phyloP scores from a whole-genome alignment of 2,888 invertebrate genomes.

The Lasioglossum figueresi region DNA sequence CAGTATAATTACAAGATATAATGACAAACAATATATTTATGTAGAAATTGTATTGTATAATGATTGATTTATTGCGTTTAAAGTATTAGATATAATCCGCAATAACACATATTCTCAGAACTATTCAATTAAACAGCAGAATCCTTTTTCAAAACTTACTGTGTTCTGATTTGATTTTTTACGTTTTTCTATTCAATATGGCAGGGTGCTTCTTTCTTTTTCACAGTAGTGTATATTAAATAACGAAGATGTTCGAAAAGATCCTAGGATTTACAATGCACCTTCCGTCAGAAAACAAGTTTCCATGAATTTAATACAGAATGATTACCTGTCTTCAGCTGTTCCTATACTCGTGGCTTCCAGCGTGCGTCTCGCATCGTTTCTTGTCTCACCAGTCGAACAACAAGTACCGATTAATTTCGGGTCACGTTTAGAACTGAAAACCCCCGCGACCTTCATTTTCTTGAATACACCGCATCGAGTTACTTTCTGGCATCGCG shows the following conservation, averaged over 20 bases:
- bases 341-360: background rate
- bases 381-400: background rate
- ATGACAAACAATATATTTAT: no score
- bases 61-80: no score
- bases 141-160: no score
- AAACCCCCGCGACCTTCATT: background rate
- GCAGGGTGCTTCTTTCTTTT: no score
- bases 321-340: background rate
- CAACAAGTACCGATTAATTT: background rate
- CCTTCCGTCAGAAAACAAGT: background rate
- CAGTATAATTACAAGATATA: no score
- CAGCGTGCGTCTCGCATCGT: background rate
- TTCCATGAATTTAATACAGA: background rate
- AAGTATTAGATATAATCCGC: no score
- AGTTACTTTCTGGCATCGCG: background rate
- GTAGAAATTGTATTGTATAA: no score
- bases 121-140: no score
- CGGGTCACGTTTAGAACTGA: background rate
- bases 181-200: no score
- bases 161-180: no score
- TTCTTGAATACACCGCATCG: constrained; percentile 2
- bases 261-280: background rate
- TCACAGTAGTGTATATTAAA: no score
- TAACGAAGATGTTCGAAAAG: background rate
- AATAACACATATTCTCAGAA: no score